Conservation (phyloP, 2,888 invertebrate species). For the Hypolimnas misippus region DNA sequence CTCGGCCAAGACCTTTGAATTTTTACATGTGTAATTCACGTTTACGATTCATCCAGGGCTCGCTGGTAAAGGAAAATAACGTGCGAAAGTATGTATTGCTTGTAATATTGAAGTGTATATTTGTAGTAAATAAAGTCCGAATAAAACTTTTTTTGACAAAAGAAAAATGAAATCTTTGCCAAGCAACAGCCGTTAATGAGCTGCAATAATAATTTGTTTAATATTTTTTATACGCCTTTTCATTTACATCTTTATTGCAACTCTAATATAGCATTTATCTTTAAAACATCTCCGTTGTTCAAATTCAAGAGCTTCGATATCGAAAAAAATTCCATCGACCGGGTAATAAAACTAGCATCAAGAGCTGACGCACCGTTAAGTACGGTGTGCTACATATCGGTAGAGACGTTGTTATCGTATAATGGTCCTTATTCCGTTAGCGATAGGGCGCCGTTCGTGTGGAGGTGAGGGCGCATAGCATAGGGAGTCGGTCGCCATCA, state of each 20-base stretch:
- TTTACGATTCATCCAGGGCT: background rate
- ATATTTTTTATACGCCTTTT: background rate
- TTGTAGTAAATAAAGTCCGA: no score
- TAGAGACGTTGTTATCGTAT: conserved; percentile 11
- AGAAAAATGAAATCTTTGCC: no score
- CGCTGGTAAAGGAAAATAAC: background rate
- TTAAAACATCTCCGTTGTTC: conserved; percentile 23
- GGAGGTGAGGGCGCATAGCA: conserved; percentile 48
- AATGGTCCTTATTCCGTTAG: conserved; percentile 21
- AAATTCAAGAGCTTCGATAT: conserved; percentile 29
- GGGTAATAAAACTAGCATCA: conserved; percentile 37
- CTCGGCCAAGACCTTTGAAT: background rate
- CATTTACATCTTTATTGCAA: background rate
- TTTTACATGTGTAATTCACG: background rate
- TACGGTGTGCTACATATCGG: conserved; percentile 10
- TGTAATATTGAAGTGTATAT: no score
- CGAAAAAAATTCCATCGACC: conserved; percentile 31
- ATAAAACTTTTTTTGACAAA: no score
- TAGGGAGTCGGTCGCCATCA: conserved; percentile 66
- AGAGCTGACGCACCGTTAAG: conserved; percentile 31
- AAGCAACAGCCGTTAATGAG: no score
- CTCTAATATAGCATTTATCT: conserved; percentile 25
- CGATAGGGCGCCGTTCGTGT: conserved; percentile 24
- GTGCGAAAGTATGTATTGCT: no score
- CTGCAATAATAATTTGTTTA: no score